Evolutionary conservation across 2,797 vertebrate genomes (phyloP).

Genomic region (Morus bassanus): DNA sequence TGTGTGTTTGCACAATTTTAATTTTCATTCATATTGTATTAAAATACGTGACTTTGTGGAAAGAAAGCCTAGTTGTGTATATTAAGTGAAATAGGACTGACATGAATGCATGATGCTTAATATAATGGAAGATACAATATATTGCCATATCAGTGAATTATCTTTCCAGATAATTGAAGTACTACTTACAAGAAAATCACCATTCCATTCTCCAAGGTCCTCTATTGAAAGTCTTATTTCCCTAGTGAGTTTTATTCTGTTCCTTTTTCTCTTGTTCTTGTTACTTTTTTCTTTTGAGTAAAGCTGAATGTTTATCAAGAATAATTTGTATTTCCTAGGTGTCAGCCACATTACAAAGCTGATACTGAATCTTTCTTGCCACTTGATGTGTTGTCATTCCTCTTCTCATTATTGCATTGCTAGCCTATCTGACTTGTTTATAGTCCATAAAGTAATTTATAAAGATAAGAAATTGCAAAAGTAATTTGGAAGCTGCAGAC

Average conservation of each 20-base stretch:
- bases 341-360: slow-evolving; percentile 50
- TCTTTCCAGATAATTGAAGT: background rate
- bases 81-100: background rate
- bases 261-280: slow-evolving; percentile 48
- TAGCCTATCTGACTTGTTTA: slow-evolving; percentile 54
- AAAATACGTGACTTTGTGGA: background rate
- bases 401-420: slow-evolving; percentile 53
- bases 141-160: background rate
- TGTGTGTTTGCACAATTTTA: background rate
- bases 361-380: slow-evolving; percentile 53
- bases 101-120: background rate
- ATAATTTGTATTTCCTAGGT: slow-evolving; percentile 65
- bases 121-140: background rate
- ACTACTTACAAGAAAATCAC: slow-evolving; percentile 9
- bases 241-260: slow-evolving; percentile 31
- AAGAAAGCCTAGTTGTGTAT: background rate
- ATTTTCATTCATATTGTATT: background rate
- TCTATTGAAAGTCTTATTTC: slow-evolving; percentile 43
- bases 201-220: background rate
- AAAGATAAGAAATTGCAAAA: slow-evolving; percentile 55
- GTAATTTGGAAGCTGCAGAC: slow-evolving; percentile 16
- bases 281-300: slow-evolving; percentile 40
- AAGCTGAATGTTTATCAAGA: slow-evolving; percentile 52
- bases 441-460: slow-evolving; percentile 53
- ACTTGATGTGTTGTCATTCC: slow-evolving; percentile 31